Evolutionary conservation across 2,888 invertebrate species (phyloP).

Genomic region (Pollenia labialis): DNA sequence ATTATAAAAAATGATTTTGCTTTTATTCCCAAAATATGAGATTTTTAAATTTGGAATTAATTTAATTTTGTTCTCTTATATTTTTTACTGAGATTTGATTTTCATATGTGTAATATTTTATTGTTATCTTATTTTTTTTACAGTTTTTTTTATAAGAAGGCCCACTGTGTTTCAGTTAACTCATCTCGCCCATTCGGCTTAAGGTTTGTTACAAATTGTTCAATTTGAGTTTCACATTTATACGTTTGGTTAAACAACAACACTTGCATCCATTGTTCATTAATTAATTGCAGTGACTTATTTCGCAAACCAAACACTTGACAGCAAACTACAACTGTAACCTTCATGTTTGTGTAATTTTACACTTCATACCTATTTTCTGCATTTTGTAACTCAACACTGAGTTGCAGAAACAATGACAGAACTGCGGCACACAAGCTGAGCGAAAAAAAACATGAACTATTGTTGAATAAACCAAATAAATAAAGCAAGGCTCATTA

Average conservation of each 20-base stretch:
- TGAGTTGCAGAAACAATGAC: constrained; percentile 11
- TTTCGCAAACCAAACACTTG: constrained; percentile 47
- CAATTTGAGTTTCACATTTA: not conserved
- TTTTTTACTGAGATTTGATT: too few relatives aligned
- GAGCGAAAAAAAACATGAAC: constrained; percentile 2
- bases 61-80: too few relatives aligned
- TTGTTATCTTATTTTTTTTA: too few relatives aligned
- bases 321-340: constrained; percentile 23
- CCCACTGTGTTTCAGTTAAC: not conserved
- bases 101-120: too few relatives aligned
- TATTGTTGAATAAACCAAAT: constrained; percentile 44
- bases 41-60: too few relatives aligned
- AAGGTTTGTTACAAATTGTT: not conserved
- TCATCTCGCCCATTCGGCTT: not conserved
- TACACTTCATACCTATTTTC: constrained; percentile 4
- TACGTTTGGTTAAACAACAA: not conserved
- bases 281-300: constrained; percentile 42
- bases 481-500: constrained; percentile 49
- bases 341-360: constrained; percentile 38
- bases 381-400: constrained; percentile 15
- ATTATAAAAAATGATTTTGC: too few relatives aligned
- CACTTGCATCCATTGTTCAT: constrained; percentile 32
- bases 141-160: not conserved
- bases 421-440: not conserved
- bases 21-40: too few relatives aligned